These are phyloP conservation scores for Apostichopus parvimensis DNA, from an alignment of 35 echinoderm and acorn worm genomes.

Conservation along the genomic window DNA sequence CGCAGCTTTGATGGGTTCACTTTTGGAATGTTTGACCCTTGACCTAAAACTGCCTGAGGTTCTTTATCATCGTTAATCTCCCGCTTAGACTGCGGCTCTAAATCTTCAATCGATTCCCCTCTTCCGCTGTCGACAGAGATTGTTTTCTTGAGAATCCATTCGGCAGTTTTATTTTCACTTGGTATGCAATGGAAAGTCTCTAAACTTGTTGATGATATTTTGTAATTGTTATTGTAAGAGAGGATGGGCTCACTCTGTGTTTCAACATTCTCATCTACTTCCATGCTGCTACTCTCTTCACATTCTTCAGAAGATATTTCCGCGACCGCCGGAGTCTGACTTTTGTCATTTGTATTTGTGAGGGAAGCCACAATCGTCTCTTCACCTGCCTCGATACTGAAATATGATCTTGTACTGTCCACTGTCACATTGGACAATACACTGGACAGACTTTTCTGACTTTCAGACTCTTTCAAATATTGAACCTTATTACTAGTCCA, in stretches of 20 bases:
- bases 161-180: slow-evolving; percentile 40
- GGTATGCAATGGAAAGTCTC: background rate
- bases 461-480: background rate
- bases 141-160: slow-evolving; percentile 65
- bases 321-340: background rate
- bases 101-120: slow-evolving; percentile 72
- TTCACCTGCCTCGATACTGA: slow-evolving; percentile 56
- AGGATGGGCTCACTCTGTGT: slow-evolving; percentile 12
- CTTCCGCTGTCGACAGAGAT: slow-evolving; percentile 80
- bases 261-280: background rate
- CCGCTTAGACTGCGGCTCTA: background rate
- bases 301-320: slow-evolving; percentile 1
- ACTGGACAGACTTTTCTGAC: slow-evolving; percentile 81
- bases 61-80: background rate
- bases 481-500: background rate
- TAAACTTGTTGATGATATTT: background rate
- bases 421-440: slow-evolving; percentile 71
- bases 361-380: background rate
- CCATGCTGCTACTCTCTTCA: background rate
- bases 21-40: slow-evolving; percentile 6
- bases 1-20: slow-evolving; percentile 48
- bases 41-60: background rate
- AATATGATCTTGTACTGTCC: slow-evolving; percentile 67
- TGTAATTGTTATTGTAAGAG: background rate
- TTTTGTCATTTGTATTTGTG: background rate